A percentile compares a stretch with the other conserved stretches of the same genome.
Evolutionary conservation across 2,797 vertebrate species (phyloP).

Genomic region (Sebastes cheni): DNA sequence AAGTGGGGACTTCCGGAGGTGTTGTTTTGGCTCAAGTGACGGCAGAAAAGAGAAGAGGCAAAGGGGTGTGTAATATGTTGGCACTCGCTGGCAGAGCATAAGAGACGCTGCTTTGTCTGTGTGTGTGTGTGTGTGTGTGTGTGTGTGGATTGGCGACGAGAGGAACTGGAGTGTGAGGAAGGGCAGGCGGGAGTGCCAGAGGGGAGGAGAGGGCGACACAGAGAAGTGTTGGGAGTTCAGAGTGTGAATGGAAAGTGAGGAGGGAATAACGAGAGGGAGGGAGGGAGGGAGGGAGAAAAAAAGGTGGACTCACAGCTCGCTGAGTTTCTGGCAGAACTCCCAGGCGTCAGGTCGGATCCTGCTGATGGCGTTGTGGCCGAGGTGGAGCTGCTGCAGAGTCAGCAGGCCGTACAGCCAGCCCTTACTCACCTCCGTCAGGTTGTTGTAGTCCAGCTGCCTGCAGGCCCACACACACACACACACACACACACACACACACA

Average conservation of each 20-base stretch:
- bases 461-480: slow-evolving; percentile 43
- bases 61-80: slow-evolving; percentile 77
- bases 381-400: slow-evolving; percentile 93
- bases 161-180: slow-evolving; percentile 62
- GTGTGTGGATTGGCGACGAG: slow-evolving; percentile 26
- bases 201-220: slow-evolving; percentile 52
- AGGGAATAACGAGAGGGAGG: slow-evolving; percentile 15
- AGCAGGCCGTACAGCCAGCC: slow-evolving; percentile 97
- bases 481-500: slow-evolving; percentile 41
- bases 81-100: slow-evolving; percentile 57
- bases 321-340: slow-evolving; percentile 98
- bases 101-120: slow-evolving; percentile 58
- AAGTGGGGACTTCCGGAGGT: slow-evolving; percentile 5
- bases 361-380: slow-evolving; percentile 93
- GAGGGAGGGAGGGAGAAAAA: neutral
- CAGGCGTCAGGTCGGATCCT: slow-evolving; percentile 94
- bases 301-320: slow-evolving; percentile 90
- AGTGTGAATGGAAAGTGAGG: slow-evolving; percentile 62
- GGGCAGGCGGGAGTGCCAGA: slow-evolving; percentile 48
- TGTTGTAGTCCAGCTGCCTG: slow-evolving; percentile 97
- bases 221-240: slow-evolving; percentile 69
- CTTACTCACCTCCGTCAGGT: slow-evolving; percentile 95
- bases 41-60: slow-evolving; percentile 43
- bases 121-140: slow-evolving; percentile 21
- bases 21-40: slow-evolving; percentile 33